These are phyloP conservation scores for Pissodes strobi DNA, from an alignment of 1,140 invertebrate species.

Conservation along the genomic window DNA sequence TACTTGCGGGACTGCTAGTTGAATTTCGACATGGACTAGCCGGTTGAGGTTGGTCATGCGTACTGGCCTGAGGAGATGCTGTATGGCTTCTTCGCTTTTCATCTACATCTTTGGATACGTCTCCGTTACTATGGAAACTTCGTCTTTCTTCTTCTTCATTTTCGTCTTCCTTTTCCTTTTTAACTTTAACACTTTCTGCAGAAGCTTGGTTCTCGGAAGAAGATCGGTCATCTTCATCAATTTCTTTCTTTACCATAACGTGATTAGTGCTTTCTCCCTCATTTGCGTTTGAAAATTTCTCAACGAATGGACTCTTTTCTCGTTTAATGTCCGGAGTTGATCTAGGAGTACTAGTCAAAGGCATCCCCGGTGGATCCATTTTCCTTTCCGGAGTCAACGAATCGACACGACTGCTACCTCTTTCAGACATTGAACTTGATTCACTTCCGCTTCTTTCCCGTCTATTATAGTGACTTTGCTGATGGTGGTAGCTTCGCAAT, in stretches of 20 bases:
- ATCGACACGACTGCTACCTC: conserved; percentile 74
- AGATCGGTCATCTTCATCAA: conserved; percentile 45
- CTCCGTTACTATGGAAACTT: conserved; percentile 58
- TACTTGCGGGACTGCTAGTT: conserved; percentile 69
- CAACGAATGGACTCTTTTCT: conserved; percentile 57
- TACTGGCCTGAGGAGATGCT: conserved; percentile 60
- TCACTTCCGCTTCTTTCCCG: conserved; percentile 83
- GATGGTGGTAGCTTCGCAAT: conserved; percentile 74
- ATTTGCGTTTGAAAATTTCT: conserved; percentile 54
- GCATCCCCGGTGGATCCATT: conserved; percentile 63
- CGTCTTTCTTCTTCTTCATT: conserved; percentile 62
- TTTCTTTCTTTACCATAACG: conserved; percentile 49
- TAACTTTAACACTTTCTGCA: conserved; percentile 46
- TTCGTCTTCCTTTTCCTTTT: conserved; percentile 62
- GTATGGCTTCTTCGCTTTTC: conserved; percentile 54
- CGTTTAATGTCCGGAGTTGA: conserved; percentile 73
- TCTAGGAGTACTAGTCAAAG: conserved; percentile 69
- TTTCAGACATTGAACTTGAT: conserved; percentile 81
- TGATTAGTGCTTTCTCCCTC: conserved; percentile 56
- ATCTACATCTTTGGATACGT: conserved; percentile 48
- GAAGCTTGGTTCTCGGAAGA: conserved; percentile 23
- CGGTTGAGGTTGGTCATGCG: conserved; percentile 52
- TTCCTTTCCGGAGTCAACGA: conserved; percentile 77
- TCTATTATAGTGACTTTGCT: conserved; percentile 63
- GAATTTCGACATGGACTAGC: conserved; percentile 66